Evolutionary conservation across 2,888 invertebrate genomes (phyloP).

Genomic region (Podabrus alpinus): DNA sequence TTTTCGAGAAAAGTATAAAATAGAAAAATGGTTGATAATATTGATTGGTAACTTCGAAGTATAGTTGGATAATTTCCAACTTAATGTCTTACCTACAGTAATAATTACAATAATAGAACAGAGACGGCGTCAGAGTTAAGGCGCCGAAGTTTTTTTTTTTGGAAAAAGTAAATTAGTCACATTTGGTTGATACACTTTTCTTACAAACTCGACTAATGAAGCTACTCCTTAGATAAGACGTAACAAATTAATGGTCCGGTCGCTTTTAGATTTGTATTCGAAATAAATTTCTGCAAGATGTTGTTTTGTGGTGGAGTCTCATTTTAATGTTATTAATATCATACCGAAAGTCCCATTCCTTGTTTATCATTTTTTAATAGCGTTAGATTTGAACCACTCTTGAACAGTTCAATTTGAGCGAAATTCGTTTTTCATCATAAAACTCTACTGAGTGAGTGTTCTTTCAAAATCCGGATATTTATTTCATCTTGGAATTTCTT

Average conservation of each 20-base stretch:
- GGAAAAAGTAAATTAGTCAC: background rate
- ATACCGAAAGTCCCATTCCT: too few relatives aligned
- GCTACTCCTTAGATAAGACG: background rate
- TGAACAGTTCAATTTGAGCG: too few relatives aligned
- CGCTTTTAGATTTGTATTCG: background rate
- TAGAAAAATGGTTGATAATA: background rate
- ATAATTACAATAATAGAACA: constrained; percentile 8
- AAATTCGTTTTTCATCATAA: too few relatives aligned
- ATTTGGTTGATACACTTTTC: background rate
- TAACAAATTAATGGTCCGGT: too few relatives aligned
- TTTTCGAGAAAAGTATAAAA: background rate
- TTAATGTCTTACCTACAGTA: background rate
- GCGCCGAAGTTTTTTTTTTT: constrained; percentile 3
- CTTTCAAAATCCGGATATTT: too few relatives aligned
- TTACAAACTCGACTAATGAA: background rate
- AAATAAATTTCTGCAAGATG: background rate
- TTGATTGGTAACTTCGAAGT: background rate
- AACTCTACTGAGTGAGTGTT: too few relatives aligned
- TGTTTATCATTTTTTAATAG: too few relatives aligned
- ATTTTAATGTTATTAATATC: too few relatives aligned
- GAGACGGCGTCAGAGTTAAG: constrained; percentile 8
- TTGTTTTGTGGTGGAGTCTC: too few relatives aligned
- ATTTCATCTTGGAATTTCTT: too few relatives aligned
- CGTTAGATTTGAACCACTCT: too few relatives aligned
- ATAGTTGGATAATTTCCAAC: constrained; percentile 7